Evolutionary conservation across 2,797 vertebrate genomes (phyloP), one percentile per base, ranked within the genome.

Genomic region (Thunnus albacares): DNA sequence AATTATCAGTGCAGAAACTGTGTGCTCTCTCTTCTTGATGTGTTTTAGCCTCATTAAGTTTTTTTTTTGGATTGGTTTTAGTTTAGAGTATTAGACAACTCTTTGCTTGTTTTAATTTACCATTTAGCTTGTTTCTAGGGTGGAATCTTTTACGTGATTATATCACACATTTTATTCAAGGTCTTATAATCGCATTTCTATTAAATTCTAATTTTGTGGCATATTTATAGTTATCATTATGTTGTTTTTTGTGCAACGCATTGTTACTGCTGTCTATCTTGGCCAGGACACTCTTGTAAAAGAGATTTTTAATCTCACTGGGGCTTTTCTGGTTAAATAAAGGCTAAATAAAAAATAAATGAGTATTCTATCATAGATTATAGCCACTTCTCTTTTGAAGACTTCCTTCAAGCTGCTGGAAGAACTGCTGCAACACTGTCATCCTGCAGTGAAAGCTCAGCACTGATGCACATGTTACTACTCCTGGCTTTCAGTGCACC

Each of bases 381-480:
- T 51, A 26, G 51, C 13, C 22, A 53, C 26, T 68, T 60, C 8
- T 45, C 18, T 61, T 45, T 63, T 55, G 11, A 18, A 58, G 22
- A 53, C 60, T 38, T 18, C 20, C 30, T 26, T 67, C 2, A 11
- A 52, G 41, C 63, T 66, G 63, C 45, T 24, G 30, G 49, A 61
- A 56, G 26, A 74, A 63, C 45, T 22, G 47, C 18, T 56, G 18
- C 28, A 55, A 35, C 62, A 20, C 17, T 0, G 57, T 78, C 59
- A 80, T 72, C 41, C 55, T 71, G 71, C 73, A 78, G 55, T 52
- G 30, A 17, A 35, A 57, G 30, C 45, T 59, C 52, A 81, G 43
- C 56, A 45, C 65, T 56, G 65, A 70, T 67, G 58, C 68, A 51
- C 41, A 35, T 20, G 45, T n/a, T 69, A 59, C 76, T 64, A 59